A percentile compares a stretch with the other conserved stretches of the same genome.
These are phyloP conservation scores for Albula goreensis DNA, from an alignment of 2,113 vertebrate species.

Conservation along the genomic window DNA sequence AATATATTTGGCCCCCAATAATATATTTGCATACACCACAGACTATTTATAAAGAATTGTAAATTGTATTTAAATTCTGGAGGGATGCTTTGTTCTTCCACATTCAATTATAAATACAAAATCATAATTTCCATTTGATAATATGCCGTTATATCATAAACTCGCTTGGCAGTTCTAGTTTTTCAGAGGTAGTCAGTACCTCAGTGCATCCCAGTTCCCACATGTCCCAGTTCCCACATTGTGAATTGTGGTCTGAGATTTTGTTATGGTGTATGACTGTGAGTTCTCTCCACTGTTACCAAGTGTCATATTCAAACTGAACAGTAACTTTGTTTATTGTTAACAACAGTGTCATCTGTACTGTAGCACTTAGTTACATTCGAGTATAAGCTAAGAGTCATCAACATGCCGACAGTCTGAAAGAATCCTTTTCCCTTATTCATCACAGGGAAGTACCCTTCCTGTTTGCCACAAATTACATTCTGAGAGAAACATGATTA, in stretches of 20 bases:
- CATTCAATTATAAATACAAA: neutral
- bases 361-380: neutral
- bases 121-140: neutral
- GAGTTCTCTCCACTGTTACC: neutral
- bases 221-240: neutral
- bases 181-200: neutral
- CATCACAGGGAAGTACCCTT: constrained; percentile 1
- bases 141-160: neutral
- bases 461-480: neutral
- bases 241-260: neutral
- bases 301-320: neutral
- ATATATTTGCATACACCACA: no score
- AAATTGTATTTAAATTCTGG: neutral
- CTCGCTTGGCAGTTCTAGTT: no score
- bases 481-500: constrained; percentile 7
- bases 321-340: neutral
- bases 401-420: neutral
- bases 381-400: neutral
- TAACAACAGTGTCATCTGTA: neutral
- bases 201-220: neutral
- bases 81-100: neutral
- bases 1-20: no score
- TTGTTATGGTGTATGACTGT: neutral
- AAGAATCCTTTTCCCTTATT: neutral
- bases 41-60: neutral